Evolutionary conservation across 2,113 vertebrate genomes (phyloP), one percentile per base, ranked within the genome.

Genomic region (Dasyprocta punctata): DNA sequence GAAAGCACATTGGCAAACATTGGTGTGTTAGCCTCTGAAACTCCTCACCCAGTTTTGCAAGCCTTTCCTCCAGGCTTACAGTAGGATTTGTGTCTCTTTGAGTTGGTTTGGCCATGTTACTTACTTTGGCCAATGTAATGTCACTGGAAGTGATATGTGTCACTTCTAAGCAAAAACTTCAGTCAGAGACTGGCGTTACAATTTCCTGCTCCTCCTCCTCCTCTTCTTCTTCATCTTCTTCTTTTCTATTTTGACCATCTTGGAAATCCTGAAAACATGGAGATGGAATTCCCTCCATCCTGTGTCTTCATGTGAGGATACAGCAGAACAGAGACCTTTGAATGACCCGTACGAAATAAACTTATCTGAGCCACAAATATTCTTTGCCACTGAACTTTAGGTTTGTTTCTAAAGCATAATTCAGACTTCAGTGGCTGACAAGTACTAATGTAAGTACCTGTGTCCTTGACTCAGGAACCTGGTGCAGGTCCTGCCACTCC

Each of bases 11-110:
- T n/a, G 24, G 47, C 41, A 26, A 19, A 24, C 19, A 9, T 0
- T 3, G 22, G 9, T 24, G 52, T 54, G 41, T 41, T 52, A 0
- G 11, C 60, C 9, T 0, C 3, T n/a, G 73, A 13, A 0, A 2
- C 24, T 69, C 75, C 14, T n/a, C 33, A 10, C 24, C 17, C 56
- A 47, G 82, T 60, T 82, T 69, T 58, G 28, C 24, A 30, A 56
- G 36, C 58, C 49, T 73, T 63, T 38, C 26, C 41, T 71, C 86
- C 41, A 90, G 56, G 17, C 26, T 2, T 33, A 17, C 9, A 22
- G 17, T 73, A 44, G 30, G 58, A 87, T 69, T 87, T 73, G 28
- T 47, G 58, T 58, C 80, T 94, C 67, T 83, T 82, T 8, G 63
- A 63, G 17, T 69, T 44, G 7, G 0, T n/a, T 47, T 54, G 41